A percentile compares a stretch with the other conserved stretches of the same genome.
These are phyloP conservation scores for Oncorhynchus keta DNA, from an alignment of 2,113 vertebrate genomes.

Conservation along the genomic window DNA sequence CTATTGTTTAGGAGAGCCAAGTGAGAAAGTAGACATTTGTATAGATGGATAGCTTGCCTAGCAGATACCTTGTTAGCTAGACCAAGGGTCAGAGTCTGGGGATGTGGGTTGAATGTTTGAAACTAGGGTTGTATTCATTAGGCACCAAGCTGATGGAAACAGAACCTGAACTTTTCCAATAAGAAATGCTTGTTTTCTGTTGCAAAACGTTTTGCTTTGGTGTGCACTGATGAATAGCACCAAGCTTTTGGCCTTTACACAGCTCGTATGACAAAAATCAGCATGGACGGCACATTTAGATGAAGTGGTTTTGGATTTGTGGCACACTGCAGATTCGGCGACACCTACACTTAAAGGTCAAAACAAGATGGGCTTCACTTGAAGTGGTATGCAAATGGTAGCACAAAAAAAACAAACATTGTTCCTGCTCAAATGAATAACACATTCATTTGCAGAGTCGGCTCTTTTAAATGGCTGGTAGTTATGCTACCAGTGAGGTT, in stretches of 20 bases:
- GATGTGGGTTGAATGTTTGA: too few relatives aligned
- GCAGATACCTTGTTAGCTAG: too few relatives aligned
- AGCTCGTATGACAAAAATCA: neutral
- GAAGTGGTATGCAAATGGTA: slow-evolving; percentile 5
- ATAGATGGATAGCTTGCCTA: too few relatives aligned
- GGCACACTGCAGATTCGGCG: neutral
- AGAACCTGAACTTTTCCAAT: too few relatives aligned
- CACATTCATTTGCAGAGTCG: slow-evolving; percentile 11
- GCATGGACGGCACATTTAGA: neutral
- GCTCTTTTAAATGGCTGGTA: neutral
- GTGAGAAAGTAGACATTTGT: neutral
- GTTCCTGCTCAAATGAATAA: neutral
- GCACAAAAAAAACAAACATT: slow-evolving; percentile 9
- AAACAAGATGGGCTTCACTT: slow-evolving; percentile 45
- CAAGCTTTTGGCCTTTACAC: too few relatives aligned
- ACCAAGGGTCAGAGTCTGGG: too few relatives aligned
- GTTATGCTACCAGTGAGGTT: neutral
- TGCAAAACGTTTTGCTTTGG: too few relatives aligned
- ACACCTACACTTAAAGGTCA: slow-evolving; percentile 49
- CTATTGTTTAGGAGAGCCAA: neutral
- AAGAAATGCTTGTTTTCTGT: too few relatives aligned
- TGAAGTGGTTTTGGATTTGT: neutral
- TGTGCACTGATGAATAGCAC: too few relatives aligned
- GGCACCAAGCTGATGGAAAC: too few relatives aligned
- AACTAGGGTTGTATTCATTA: too few relatives aligned